Conservation (phyloP, 2,797 vertebrate genomes). For the Acipenser ruthenus region DNA sequence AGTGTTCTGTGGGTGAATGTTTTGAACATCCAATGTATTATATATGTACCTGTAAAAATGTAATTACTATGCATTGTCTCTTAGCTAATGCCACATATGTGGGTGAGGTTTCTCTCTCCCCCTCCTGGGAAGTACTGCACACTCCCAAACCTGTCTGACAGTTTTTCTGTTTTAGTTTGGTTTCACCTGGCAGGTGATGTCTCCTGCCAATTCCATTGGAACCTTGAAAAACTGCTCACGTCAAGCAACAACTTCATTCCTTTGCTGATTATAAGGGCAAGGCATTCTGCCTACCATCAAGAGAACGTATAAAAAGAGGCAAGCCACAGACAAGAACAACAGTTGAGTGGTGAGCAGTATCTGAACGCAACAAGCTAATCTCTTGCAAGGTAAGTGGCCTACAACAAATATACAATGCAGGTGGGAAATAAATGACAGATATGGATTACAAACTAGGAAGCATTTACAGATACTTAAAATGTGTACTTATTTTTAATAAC, state of each 20-base stretch:
- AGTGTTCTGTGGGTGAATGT: too few relatives aligned
- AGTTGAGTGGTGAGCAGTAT: conserved; percentile 21
- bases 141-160: conserved; percentile 49
- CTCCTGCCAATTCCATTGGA: conserved; percentile 44
- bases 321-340: conserved; percentile 21
- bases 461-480: too few relatives aligned
- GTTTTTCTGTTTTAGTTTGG: conserved; percentile 30
- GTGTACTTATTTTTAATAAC: too few relatives aligned
- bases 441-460: too few relatives aligned
- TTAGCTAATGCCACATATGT: neutral
- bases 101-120: conserved; percentile 5
- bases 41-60: neutral
- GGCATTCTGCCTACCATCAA: conserved; percentile 47
- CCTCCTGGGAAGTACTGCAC: conserved; percentile 25
- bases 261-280: conserved; percentile 64
- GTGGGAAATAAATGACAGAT: too few relatives aligned
- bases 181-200: conserved; percentile 38
- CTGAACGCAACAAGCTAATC: conserved; percentile 29
- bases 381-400: conserved; percentile 29
- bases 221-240: conserved; percentile 87
- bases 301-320: conserved; percentile 53
- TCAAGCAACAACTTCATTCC: conserved; percentile 83
- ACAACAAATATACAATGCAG: too few relatives aligned
- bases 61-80: conserved; percentile 5
- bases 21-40: neutral